A percentile compares a stretch with the other conserved stretches of the same genome.
Evolutionary conservation across 2,797 vertebrate species (phyloP).

Genomic region (Gallinago stenura): DNA sequence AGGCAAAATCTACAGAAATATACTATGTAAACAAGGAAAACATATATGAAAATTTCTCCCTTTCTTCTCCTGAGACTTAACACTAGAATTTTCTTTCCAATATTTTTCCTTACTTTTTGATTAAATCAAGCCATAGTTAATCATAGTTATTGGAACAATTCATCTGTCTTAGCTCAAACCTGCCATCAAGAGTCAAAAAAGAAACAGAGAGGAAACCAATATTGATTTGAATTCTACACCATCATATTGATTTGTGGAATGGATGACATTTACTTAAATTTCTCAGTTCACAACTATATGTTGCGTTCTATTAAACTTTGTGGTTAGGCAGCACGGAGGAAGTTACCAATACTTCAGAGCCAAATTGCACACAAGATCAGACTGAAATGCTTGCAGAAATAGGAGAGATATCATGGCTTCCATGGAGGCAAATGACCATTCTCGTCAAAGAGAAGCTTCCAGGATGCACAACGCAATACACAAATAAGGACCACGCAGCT

Average conservation of each 20-base stretch:
- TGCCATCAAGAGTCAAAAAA: neutral
- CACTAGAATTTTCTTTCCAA: neutral
- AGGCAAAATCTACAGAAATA: neutral
- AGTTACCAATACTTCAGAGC: neutral
- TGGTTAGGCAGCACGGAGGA: neutral
- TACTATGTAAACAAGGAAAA: neutral
- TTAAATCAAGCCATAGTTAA: neutral
- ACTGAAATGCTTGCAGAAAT: neutral
- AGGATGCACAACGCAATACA: neutral
- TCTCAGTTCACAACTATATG: neutral
- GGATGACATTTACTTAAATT: neutral
- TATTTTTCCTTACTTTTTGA: neutral
- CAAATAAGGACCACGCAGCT: neutral
- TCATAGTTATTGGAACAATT: neutral
- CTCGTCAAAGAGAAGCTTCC: neutral
- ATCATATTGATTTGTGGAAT: neutral
- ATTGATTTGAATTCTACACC: neutral
- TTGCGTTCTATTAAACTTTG: neutral
- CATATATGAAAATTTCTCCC: neutral
- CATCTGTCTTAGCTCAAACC: neutral
- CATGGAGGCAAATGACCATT: fast-evolving
- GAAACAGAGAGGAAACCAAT: neutral
- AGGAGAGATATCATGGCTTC: neutral
- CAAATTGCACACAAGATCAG: neutral
- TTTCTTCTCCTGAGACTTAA: neutral